Evolutionary conservation across 2,797 vertebrate species (phyloP), one percentile per base, ranked within the genome.

Genomic region (Lutjanus argentimaculatus): DNA sequence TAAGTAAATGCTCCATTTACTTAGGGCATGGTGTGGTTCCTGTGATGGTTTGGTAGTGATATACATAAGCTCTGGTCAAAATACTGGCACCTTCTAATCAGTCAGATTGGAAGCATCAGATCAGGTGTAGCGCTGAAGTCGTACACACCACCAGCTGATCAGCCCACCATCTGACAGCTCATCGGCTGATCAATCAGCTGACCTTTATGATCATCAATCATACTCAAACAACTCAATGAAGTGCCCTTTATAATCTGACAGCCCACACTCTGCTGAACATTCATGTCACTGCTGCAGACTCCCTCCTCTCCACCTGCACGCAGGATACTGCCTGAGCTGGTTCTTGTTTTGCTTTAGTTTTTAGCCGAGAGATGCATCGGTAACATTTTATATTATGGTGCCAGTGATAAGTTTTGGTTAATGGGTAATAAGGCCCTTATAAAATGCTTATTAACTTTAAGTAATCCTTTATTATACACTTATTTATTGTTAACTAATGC

Each of bases 171-270:
- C 66, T 74, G 77, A 79, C 77, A 66, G 22, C 61, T 81, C 74
- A 51, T 72, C 59, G 53, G 52, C 71, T 61, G 64, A 85, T 83
- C 70, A 79, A 72, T 85, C 73, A 64, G 43, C 22, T 53, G 55
- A 71, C 63, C 57, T 69, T 66, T 58, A 8, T 9, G 4, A 22
- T 73, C 57, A 85, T 85, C 46, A 75, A 65, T 87, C 85, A 79
- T 17, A 22, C 40, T 51, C 58, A 45, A 61, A 45, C 46, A 75
- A 53, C 45, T 75, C 74, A 55, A 30, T 79, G 63, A 78, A 36
- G 80, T 6, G 1, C 25, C 59, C 42, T 58, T 73, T 66, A 56
- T 65, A 25, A 62, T 30, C 30, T 43, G 63, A 67, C 36, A 30
- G 51, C 57, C 53, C 25, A 58, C 67, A 64, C 12, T 67, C 19